Evolutionary conservation across 1,140 invertebrate genomes (phyloP), one percentile per base, ranked within the genome.

Genomic region (Brachionus rubens): DNA sequence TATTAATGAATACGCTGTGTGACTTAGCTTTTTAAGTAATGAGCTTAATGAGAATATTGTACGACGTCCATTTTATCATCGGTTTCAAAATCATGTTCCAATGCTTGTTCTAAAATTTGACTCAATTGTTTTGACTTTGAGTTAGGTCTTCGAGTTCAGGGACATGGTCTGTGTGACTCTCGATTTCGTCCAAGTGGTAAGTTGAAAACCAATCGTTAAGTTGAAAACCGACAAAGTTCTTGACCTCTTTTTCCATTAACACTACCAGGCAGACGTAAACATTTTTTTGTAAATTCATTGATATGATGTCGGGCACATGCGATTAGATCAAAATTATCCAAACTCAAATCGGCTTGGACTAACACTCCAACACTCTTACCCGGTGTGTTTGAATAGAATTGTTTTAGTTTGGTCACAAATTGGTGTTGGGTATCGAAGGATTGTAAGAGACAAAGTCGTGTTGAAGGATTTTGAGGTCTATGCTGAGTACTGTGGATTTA

Each of bases 261-360:
- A 83, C 72, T 24, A 83, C 78, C 19, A 78, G 36, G 36, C 68
- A 24, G 1, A 78, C 59, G 14, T 54, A 47, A 82, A 80, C 16
- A 82, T 52, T 41, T 81, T 77, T 76, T 80, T 79, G 19, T 54
- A 28, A 6, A 59, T 72, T 56, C 3, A 9, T 30, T 36, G 43
- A 75, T 75, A 26, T 56, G 33, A 75, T 81, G 81, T 30, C 81
- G 77, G 14, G 81, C 81, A 78, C 81, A 80, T 21, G 80, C 80
- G 7, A 83, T 78, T 30, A 82, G 77, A 36, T 79, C 80, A 9
- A 77, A 70, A 75, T 82, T 80, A n/a, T 77, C 43, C 40, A 80
- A 78, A 21, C 80, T 81, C 77, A 79, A 80, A 40, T 82, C 82
- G 78, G 81, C 81, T 50, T 82, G 82, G 26, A 83, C 67, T n/a